Percentiles rank a stretch among this genome's conserved stretches.
These are phyloP conservation scores for Clusia tigrina DNA, from an alignment of 2,888 invertebrate genomes.

Conservation along the genomic window DNA sequence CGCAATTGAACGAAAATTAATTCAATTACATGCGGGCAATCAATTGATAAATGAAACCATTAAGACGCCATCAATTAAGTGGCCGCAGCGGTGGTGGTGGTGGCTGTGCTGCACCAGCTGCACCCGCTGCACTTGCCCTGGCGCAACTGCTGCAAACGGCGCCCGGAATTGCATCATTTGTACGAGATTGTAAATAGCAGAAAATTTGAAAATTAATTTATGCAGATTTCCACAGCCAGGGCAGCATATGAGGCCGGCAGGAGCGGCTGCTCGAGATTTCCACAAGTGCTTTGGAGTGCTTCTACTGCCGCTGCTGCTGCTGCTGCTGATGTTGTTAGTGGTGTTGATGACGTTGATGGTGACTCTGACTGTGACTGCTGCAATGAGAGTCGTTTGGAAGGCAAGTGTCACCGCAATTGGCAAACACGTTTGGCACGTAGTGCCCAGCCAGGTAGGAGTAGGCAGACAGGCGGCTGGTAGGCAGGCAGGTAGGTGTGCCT, in stretches of 20 bases:
- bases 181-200: constrained; percentile 11
- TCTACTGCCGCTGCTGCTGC: not conserved
- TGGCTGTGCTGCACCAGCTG: not conserved
- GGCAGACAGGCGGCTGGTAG: not conserved
- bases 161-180: constrained; percentile 23
- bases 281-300: too few relatives aligned
- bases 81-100: too few relatives aligned
- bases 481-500: not conserved
- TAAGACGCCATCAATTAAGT: constrained; percentile 8
- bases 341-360: not conserved
- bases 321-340: not conserved
- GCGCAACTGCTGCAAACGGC: not conserved
- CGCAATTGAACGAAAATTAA: constrained; percentile 20
- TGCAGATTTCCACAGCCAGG: constrained; percentile 1
- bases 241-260: too few relatives aligned
- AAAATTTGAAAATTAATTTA: not conserved
- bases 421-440: not conserved
- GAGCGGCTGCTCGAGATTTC: not conserved
- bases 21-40: constrained; percentile 13
- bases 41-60: constrained; percentile 2
- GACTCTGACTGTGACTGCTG: not conserved
- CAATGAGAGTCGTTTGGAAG: not conserved
- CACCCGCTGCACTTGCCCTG: too few relatives aligned
- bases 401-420: constrained; percentile 2
- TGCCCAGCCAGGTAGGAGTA: too few relatives aligned